Evolutionary conservation across 2,113 vertebrate species (phyloP), one percentile per base, ranked within the genome.

Genomic region (Alexandromys fortis): DNA sequence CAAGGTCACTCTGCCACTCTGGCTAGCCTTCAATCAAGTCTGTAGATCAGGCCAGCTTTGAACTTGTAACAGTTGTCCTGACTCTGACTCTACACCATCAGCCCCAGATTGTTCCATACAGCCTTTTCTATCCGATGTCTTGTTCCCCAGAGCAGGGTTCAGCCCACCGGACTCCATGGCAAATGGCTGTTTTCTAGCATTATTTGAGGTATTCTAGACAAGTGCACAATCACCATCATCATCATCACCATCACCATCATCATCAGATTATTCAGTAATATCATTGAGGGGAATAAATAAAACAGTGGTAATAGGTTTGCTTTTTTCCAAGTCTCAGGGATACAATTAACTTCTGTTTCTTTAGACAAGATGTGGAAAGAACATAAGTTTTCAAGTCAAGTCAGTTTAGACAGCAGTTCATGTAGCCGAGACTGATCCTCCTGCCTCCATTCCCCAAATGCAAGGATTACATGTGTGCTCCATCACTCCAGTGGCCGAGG

Each of bases 371-470:
- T n/a, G 4, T 79, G 78, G 16, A 75, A 49, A 65, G 28, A 87
- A 85, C 45, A 19, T 65, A 68, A 73, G 73, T 95, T 35, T 75
- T 91, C 55, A 42, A 76, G 61, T 77, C 65, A 96, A 90, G 75
- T 55, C 7, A 30, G 42, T 67, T 86, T 35, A 86, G 12, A 35
- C 12, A 55, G 45, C 19, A 70, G n/a, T 21, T n/a, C 45, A 55
- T 52, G 7, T 38, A 55, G 22, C 45, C 33, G 65, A 70, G 42
- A 35, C 30, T 52, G 67, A 72, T 72, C 86, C 47, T 72, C 47
- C 35, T 73, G 8, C 67, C 47, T 72, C 67, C 49, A 11, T 28
- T 52, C 38, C 49, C 33, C 67, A 72, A 87, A 72, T 7, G 22
- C 86, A 55, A 72, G 68, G 86, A 70, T 38, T 55, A 28, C 47